These are phyloP conservation scores for Leucophenga varia DNA, from an alignment of 1,140 invertebrate species.

Conservation along the genomic window DNA sequence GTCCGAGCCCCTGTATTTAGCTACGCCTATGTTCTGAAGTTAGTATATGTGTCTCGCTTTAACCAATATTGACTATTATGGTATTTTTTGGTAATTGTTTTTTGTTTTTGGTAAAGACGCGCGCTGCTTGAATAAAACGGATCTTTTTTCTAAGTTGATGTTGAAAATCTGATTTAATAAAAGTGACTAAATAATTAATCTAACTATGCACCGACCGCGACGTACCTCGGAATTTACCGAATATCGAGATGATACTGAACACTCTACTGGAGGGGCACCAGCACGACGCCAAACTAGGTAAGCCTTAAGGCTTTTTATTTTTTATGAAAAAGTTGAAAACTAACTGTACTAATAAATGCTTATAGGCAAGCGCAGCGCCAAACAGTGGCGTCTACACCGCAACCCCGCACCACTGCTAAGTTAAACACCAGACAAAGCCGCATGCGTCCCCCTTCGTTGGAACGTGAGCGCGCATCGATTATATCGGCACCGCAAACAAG, in stretches of 20 bases:
- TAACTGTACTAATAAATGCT: not conserved
- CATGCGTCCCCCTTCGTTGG: slow-evolving; percentile 12
- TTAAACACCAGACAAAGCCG: slow-evolving; percentile 6
- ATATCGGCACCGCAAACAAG: not conserved
- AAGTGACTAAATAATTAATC: too few species aligned
- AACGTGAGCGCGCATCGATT: slow-evolving; percentile 15
- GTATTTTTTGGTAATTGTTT: too few species aligned
- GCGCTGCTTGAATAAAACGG: too few species aligned
- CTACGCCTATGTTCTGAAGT: too few species aligned
- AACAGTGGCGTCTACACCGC: not conserved
- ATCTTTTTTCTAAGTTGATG: too few species aligned
- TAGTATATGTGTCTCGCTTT: too few species aligned
- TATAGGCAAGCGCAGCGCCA: slow-evolving; percentile 5
- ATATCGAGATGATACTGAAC: slow-evolving; percentile 7
- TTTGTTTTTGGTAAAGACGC: too few species aligned
- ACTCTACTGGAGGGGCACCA: slow-evolving; percentile 14
- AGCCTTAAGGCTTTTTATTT: not conserved
- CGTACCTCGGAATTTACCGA: slow-evolving; percentile 44
- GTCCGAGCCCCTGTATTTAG: too few species aligned
- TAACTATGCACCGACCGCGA: slow-evolving; percentile 28
- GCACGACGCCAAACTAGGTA: slow-evolving; percentile 32
- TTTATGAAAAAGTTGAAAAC: not conserved
- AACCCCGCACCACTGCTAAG: slow-evolving; percentile 4
- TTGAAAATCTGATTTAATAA: too few species aligned
- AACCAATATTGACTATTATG: too few species aligned